Evolutionary conservation across 2,113 vertebrate species (phyloP).

Genomic region (Corapipo altera): DNA sequence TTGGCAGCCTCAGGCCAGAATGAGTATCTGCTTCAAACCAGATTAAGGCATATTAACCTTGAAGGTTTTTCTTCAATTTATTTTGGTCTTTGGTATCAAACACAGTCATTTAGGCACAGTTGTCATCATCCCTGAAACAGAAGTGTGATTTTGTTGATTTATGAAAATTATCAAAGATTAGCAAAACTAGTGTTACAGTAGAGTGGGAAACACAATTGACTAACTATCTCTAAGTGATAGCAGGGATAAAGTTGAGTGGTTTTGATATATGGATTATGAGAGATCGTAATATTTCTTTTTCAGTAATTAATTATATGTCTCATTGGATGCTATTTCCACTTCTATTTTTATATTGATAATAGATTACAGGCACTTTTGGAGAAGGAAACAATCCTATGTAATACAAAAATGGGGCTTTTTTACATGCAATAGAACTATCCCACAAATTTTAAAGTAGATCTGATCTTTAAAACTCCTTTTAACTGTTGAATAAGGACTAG

Average conservation of each 20-base stretch:
- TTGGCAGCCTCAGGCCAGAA: neutral
- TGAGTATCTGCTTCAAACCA: neutral
- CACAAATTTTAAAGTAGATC: neutral
- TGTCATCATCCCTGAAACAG: neutral
- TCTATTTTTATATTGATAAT: neutral
- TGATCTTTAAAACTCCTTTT: neutral
- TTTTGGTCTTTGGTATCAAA: neutral
- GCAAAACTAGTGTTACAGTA: neutral
- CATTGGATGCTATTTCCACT: neutral
- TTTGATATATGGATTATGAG: neutral
- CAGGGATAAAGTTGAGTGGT: neutral
- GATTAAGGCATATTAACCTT: neutral
- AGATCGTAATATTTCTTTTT: neutral
- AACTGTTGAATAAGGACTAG: neutral
- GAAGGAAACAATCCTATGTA: rapidly evolving
- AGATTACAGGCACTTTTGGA: neutral
- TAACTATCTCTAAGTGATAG: neutral
- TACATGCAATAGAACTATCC: neutral
- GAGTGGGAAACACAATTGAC: neutral
- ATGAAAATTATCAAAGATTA: neutral
- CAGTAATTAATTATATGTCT: neutral
- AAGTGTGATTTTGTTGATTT: neutral
- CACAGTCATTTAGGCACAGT: neutral
- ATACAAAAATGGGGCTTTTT: neutral
- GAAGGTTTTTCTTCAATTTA: neutral